Base-by-base conservation (phyloP, 2,797 vertebrate genomes). In the Typhlichthys eigenmanni region DNA sequence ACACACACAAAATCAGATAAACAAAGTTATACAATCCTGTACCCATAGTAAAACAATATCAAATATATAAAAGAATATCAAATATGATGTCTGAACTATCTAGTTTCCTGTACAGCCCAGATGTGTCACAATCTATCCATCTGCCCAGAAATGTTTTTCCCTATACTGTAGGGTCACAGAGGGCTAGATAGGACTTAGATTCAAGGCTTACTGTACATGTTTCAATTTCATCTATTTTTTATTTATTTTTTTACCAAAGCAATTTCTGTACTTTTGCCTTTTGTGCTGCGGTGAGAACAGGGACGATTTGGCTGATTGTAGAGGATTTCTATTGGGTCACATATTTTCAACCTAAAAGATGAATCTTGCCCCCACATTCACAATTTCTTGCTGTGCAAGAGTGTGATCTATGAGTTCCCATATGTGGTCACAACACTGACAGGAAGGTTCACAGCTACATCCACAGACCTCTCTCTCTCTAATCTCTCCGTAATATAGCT, bases 401-500 rank as follows among this genome's bases (percentile, higher is more conserved):
- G 16, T 12, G 9, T 17, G 16, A 52, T 11, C 16, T 52, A 52
- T 48, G 19, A 13, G 32, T 57, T 50, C 60, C 56, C 51, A 8
- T 43, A 29, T 19, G 47, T 34, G 63, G 47, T 51, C 14, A 7
- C 45, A 56, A 59, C 56, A 38, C 32, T 53, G 69, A 53, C 50
- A 63, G 76, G 75, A 61, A 56, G 62, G 79, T 81, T 78, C 49
- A 68, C 63, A 60, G 69, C 77, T 84, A 74, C 79, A 48, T 82
- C 75, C 73, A 61, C 68, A 69, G 79, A 68, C 38, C 51, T 59
- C 62, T 57, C 54, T 64, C 19, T 74, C 71, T 82, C 79, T 89
- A 89, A 90, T 90, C 87, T 84, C 60, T 43, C 66, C 64, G 68
- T 87, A 88, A 89, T 86, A 78, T 81, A 76, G 74, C 79, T 81